Evolutionary conservation across 1,140 invertebrate species (phyloP).

Genomic region (Drosophila pseudoananassae): DNA sequence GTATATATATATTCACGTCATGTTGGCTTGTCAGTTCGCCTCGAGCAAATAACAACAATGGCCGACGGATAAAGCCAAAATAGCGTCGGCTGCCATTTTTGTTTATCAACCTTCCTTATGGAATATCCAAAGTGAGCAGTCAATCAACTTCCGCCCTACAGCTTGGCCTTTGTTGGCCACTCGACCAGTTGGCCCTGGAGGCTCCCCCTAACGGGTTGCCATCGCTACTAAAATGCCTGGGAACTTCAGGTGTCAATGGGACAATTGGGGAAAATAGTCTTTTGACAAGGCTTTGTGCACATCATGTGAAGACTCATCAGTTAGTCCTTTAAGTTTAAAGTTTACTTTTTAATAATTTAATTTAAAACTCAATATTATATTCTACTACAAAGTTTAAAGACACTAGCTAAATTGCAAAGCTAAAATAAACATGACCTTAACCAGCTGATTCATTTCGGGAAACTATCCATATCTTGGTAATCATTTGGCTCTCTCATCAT

Average conservation of each 20-base stretch:
- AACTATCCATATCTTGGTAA: no score
- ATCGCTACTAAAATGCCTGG: slow-evolving; percentile 35
- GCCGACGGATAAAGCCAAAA: slow-evolving; percentile 29
- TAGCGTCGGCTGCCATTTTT: slow-evolving; percentile 58
- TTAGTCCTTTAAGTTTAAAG: no score
- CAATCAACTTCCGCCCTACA: slow-evolving; percentile 71
- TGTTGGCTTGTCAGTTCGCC: slow-evolving; percentile 23
- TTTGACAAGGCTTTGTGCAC: slow-evolving; percentile 11
- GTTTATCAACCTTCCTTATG: slow-evolving; percentile 77
- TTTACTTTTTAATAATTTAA: no score
- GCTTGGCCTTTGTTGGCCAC: slow-evolving; percentile 21
- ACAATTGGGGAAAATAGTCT: slow-evolving; percentile 35
- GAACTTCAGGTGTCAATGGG: slow-evolving; percentile 21
- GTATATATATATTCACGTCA: slow-evolving; percentile 7
- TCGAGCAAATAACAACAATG: slow-evolving; percentile 35
- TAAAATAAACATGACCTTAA: no score
- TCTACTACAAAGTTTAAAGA: no score
- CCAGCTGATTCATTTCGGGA: no score
- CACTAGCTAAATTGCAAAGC: no score
- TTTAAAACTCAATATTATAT: no score
- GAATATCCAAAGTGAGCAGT: slow-evolving; percentile 56
- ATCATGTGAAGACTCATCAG: not conserved
- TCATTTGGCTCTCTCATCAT: no score
- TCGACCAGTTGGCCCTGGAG: slow-evolving; percentile 10
- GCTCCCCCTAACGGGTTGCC: slow-evolving; percentile 14